Evolutionary conservation across 1,140 invertebrate species (phyloP), one percentile per base, ranked within the genome.

Genomic region (Saccostrea echinata): DNA sequence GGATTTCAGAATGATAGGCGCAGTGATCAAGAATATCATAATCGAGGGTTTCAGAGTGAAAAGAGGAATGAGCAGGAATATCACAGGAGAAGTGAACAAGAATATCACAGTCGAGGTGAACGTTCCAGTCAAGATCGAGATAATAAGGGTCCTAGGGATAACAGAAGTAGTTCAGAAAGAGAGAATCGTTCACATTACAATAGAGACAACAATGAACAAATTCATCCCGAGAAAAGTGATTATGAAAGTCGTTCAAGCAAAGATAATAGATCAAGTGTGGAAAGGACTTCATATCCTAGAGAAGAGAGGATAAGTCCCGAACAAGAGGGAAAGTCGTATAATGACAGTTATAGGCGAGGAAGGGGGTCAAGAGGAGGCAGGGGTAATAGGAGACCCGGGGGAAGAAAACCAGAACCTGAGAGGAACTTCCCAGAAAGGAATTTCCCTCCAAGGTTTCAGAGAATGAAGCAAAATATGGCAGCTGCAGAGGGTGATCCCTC

Each of bases 391-490:
- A 71, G 81, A 51, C 51, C 51, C n/a, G 82, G 8, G 18, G 86
- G n/a, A 52, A 43, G 81, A 57, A 76, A 76, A 13, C 27, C 68
- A 16, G 68, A 76, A 30, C 27, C 27, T 80, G 84, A 85, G 53
- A 90, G 84, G 30, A 87, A 85, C 57, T 81, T 80, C n/a, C 82
- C 82, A 81, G 84, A 85, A 33, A 90, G 84, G 43, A 87, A 85
- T 43, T 81, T 80, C 33, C 84, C 84, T 71, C 82, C 85, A 81
- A 64, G 86, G 61, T 85, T 86, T 33, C 76, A 71, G 51, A 85
- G 86, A 55, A 71, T 76, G 57, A 87, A 87, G 85, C 53, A 85
- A 83, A 84, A 84, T 18, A 18, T 51, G 51, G n/a, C 33, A 35
- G 81, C 53, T 30, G 51, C n/a, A 24, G 52, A 84, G 52, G 52